Evolutionary conservation across 2,888 invertebrate species (phyloP).

Genomic region (Caenorhabditis sp.): DNA sequence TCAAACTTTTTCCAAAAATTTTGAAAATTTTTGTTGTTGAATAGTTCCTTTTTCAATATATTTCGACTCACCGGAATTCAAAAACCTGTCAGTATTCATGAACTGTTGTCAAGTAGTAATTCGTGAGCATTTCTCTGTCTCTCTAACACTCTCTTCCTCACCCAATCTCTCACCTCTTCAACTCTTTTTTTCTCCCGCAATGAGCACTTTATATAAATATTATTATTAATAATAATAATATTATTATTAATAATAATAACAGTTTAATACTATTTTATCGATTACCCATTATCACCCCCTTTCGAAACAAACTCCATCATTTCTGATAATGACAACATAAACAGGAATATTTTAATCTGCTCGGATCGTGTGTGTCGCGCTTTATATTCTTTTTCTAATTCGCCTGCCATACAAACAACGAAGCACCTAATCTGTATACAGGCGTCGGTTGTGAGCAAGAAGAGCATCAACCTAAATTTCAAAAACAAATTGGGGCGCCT

Average conservation of each 20-base stretch:
- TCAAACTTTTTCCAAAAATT: no score
- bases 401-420: background rate
- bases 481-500: background rate
- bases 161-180: slow-evolving; percentile 1
- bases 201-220: background rate
- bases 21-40: no score
- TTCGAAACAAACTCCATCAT: no score
- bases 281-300: background rate
- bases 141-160: slow-evolving; percentile 8
- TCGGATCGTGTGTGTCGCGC: background rate
- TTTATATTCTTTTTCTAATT: background rate
- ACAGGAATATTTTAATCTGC: background rate
- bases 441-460: background rate
- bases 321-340: no score
- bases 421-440: background rate
- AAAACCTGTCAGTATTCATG: background rate
- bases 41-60: no score
- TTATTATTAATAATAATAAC: background rate
- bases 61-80: no score
- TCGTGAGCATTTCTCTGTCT: background rate
- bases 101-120: background rate
- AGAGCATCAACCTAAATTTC: background rate
- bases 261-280: no score
- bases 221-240: background rate
- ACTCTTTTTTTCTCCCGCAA: background rate